Evolutionary conservation across 2,888 invertebrate species (phyloP).

Genomic region (Ectemnius lituratus): DNA sequence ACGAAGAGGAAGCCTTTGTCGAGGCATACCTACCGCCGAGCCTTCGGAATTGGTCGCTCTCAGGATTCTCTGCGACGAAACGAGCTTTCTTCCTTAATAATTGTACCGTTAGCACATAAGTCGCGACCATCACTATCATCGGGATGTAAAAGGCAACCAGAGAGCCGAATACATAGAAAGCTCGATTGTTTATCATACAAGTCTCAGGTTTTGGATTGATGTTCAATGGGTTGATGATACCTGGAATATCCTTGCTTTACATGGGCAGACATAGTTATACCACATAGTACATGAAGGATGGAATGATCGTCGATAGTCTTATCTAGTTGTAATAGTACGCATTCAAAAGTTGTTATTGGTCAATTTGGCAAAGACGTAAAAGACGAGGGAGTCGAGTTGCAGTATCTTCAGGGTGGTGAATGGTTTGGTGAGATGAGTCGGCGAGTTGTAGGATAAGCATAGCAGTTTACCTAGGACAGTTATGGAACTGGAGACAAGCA

Average conservation of each 20-base stretch:
- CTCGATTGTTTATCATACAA: conserved; percentile 91
- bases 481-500: conserved; percentile 92
- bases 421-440: too few species aligned
- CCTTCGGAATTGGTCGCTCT: conserved; percentile 81
- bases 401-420: too few species aligned
- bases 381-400: too few species aligned
- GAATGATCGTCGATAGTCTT: neutral
- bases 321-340: too few species aligned
- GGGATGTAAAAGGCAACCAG: conserved; percentile 97
- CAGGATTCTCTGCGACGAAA: conserved; percentile 84
- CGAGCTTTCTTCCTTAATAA: conserved; percentile 89
- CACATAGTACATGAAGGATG: neutral
- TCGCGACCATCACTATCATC: conserved; percentile 95
- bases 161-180: conserved; percentile 94
- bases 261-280: neutral
- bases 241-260: conserved; percentile 77
- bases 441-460: neutral
- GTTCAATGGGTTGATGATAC: conserved; percentile 86
- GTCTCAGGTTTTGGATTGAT: conserved; percentile 88
- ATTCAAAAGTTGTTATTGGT: too few species aligned
- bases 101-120: conserved; percentile 93
- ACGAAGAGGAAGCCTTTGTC: conserved; percentile 56
- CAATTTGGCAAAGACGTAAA: too few species aligned
- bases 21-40: conserved; percentile 77
- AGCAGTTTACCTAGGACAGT: conserved; percentile 86